phyloP scores from a whole-genome alignment of 2,888 invertebrate species.

The Creontiades dilutus region DNA sequence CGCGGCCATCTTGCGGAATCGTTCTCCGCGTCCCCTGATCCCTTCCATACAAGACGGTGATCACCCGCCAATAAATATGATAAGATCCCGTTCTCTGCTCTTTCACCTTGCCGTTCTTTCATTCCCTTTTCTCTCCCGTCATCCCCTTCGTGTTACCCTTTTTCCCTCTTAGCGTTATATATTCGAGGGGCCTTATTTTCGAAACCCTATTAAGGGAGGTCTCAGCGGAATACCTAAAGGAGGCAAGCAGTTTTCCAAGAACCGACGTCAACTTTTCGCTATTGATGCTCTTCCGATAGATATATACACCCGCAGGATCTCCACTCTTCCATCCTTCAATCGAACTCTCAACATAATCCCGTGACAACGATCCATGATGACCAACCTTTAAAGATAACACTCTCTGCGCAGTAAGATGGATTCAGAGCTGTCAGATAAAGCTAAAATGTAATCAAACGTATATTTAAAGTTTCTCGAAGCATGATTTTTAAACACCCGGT shows the following conservation, averaged over 20 bases:
- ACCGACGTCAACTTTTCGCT: slow-evolving; percentile 18
- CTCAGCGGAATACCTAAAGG: slow-evolving; percentile 34
- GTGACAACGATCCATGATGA: neutral
- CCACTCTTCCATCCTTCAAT: neutral
- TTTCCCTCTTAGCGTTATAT: slow-evolving; percentile 15
- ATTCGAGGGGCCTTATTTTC: slow-evolving; percentile 36
- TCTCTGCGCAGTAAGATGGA: too few species aligned
- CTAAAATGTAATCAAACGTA: too few species aligned
- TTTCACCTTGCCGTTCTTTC: neutral
- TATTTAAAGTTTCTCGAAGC: too few species aligned
- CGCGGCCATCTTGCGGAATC: slow-evolving; percentile 56
- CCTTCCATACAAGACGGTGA: slow-evolving; percentile 61
- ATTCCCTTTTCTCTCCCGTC: slow-evolving; percentile 8
- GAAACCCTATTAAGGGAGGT: slow-evolving; percentile 24
- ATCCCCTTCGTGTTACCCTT: neutral
- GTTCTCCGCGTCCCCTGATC: slow-evolving; percentile 40
- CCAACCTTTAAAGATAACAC: too few species aligned
- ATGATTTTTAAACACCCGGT: too few species aligned
- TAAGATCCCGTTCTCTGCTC: slow-evolving; percentile 33
- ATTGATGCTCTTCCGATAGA: neutral
- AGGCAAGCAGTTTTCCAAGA: neutral
- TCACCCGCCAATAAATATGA: slow-evolving; percentile 65
- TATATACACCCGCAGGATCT: neutral
- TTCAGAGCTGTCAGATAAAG: too few species aligned
- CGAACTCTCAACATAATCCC: neutral